These are phyloP conservation scores for Zoroaster sp. DNA, from an alignment of 53 echinoderm and acorn worm species.

Conservation along the genomic window DNA sequence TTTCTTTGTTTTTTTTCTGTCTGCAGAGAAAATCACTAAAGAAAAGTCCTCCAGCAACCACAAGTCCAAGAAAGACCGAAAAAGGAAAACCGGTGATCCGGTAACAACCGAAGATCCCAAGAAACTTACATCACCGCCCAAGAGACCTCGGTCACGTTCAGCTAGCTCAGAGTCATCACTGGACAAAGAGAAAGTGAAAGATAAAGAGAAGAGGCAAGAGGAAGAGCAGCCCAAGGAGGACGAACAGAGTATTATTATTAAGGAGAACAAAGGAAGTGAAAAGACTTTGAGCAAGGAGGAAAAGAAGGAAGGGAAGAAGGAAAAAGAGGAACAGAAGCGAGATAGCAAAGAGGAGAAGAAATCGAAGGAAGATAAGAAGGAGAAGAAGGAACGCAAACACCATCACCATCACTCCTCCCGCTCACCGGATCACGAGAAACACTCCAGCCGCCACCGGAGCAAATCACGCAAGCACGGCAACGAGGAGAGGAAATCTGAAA, in stretches of 20 bases:
- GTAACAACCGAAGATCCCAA: conserved; percentile 62
- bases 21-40: conserved; percentile 82
- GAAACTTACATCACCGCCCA: conserved; percentile 53
- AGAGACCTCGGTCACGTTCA: conserved; percentile 75
- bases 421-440: conserved; percentile 53
- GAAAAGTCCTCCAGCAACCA: conserved; percentile 66
- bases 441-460: conserved; percentile 48
- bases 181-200: conserved; percentile 58
- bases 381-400: conserved; percentile 53
- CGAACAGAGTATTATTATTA: background rate
- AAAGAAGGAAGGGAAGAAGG: conserved; percentile 48
- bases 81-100: conserved; percentile 79
- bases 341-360: conserved; percentile 52
- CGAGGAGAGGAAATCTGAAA: conserved; percentile 48
- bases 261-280: conserved; percentile 39
- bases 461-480: conserved; percentile 50
- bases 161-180: conserved; percentile 70
- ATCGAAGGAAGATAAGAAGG: conserved; percentile 49
- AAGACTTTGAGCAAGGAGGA: conserved; percentile 62
- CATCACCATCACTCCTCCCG: conserved; percentile 57
- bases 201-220: conserved; percentile 26
- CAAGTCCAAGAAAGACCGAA: conserved; percentile 88
- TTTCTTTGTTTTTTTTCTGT: conserved; percentile 15
- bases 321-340: conserved; percentile 57
- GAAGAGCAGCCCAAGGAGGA: conserved; percentile 41